Base-by-base conservation (phyloP, 2,888 invertebrate species). In the Vannuccia rotundouncinata region DNA sequence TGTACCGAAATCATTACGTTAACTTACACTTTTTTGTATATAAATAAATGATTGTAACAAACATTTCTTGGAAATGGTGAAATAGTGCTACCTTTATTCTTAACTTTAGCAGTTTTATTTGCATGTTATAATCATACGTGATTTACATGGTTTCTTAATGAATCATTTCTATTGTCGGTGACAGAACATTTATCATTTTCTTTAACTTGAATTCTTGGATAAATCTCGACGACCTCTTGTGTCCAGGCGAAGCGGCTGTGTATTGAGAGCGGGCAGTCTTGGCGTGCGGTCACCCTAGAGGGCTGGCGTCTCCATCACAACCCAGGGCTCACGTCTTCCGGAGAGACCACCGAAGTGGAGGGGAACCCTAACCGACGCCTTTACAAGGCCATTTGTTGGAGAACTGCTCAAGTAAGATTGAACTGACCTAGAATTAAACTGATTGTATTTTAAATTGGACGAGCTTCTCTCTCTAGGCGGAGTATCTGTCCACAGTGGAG, bases 241-340 rank as follows among this genome's bases (percentile, higher is more conserved):
- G 22, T 73, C 59, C 59, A 73, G 74, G 95, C 95, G 0, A 92
- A 95, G 85, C 91, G 92, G 82, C 87, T 95, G 45, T 94, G 95
- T 85, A 91, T 92, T 73, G 92, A 92, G 85, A 93, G 93, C 84
- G 96, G 96, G 0, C 95, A 96, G 87, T 91, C 93, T 0, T 95
- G 95, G 95, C 90, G 94, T 77, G 95, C 95, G 0, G 94, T 94
- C 1, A 91, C 93, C 28, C 89, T 96, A 59, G 93, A 95, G 87
- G 96, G 96, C 0, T 95, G 95, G 95, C 90, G 92, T 80, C 90
- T 95, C 30, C 91, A 92, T 84, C 93, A 95, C 85, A 95, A 96
- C 89, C 92, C 94, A 1, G 94, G 94, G 85, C 92, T 91, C 84
- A 83, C 83, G 1, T 90, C 91, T 77, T 78, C 86, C 84, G 81